Base-by-base conservation (phyloP, 2,113 vertebrate genomes). In the Edolisoma coerulescens region DNA sequence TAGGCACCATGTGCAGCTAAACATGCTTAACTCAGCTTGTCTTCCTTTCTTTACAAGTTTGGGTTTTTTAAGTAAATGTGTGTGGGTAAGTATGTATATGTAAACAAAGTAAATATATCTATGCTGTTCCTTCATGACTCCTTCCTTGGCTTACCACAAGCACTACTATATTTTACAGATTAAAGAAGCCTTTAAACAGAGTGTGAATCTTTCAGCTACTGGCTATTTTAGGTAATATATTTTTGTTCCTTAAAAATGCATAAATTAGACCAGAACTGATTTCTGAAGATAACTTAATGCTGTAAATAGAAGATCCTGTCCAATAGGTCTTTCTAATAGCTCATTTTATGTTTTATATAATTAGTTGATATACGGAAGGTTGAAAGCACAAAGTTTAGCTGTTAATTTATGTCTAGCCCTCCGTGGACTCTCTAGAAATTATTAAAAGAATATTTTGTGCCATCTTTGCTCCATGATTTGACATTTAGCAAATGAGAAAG, bases 171-270 rank as follows among this genome's bases (percentile, higher is more conserved):
- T 92, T 94, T 63, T 97, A 39, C 96, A 99, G 99, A 90, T 98
- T 93, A 89, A 74, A 50, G 93, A 93, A 84, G 99, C 99, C 23
- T 99, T 98, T 96, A 79, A 98, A 64, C 87, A 98, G 82, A 98
- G 97, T 73, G 98, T 99, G 95, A 99, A 96, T 82, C 97, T 99
- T 75, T 99, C 99, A 45, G 98, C 99, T 33, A 99, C 99, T 75
- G 99, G 99, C 95, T 99, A 97, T 93, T 98, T 98, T 97, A 98
- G 98, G 99, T 99, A 98, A 91, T 95, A 7, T 10, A 54, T 77
- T 94, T 87, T 65, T 90, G 3, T 74, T 87, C 42, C 42, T 83
- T 70, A 68, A 84, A 90, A 73, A 74, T 53, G 13, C 19, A 32
- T 59, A 33, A 39, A 32, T 79, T 90, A 71, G 27, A 79, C n/a